Conservation (phyloP, 2,888 invertebrate genomes). For the Scelioninae gen. 1 region DNA sequence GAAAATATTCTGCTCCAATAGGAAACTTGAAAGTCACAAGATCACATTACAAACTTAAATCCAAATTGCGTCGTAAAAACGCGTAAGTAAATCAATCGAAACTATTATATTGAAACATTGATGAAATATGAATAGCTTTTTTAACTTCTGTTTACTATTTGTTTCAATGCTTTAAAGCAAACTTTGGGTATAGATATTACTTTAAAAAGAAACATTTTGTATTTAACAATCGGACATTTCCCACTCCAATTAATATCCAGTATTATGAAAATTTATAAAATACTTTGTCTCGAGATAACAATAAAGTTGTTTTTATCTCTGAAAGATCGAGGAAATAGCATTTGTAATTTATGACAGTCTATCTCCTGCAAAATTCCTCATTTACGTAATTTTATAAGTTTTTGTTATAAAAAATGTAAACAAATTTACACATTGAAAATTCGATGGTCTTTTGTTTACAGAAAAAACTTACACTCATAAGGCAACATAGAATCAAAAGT, state of each 20-base stretch:
- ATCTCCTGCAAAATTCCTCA: slow-evolving; percentile 31
- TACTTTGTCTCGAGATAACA: slow-evolving; percentile 34
- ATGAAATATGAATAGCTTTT: too few species aligned
- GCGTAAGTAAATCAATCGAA: too few species aligned
- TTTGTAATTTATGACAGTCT: slow-evolving; percentile 45
- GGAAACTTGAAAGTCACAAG: too few species aligned
- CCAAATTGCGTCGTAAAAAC: too few species aligned
- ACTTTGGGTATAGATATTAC: too few species aligned
- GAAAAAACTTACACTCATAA: slow-evolving; percentile 88
- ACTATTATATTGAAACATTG: too few species aligned
- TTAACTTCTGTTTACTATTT: too few species aligned
- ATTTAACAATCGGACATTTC: not conserved
- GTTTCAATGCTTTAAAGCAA: too few species aligned
- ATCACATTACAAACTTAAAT: too few species aligned
- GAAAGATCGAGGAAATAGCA: slow-evolving; percentile 52
- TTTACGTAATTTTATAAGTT: slow-evolving; percentile 42
- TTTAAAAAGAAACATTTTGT: not conserved
- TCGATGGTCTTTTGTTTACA: slow-evolving; percentile 64
- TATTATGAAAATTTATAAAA: slow-evolving; percentile 17
- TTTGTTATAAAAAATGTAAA: not conserved
- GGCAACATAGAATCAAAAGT: slow-evolving; percentile 92
- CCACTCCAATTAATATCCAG: slow-evolving; percentile 6
- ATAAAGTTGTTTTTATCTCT: slow-evolving; percentile 33
- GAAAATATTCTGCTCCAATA: too few species aligned
- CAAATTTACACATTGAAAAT: not conserved